phyloP scores from a whole-genome alignment of 53 echinoderm and acorn worm species.

The Astropecten irregularis region DNA sequence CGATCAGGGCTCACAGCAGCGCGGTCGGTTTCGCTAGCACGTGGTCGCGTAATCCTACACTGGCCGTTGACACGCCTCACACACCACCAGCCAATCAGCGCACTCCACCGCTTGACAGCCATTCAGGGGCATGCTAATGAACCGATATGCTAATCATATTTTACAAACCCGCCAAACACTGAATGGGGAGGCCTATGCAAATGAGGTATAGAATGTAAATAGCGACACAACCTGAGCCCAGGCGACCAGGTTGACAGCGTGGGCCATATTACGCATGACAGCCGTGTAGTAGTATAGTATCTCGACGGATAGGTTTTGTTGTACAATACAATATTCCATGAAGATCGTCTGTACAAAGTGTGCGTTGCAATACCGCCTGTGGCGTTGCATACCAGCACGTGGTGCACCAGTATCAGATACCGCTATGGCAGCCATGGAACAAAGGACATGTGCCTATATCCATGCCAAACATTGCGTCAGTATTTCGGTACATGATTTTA shows the following conservation, averaged over 20 bases:
- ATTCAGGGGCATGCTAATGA: not conserved
- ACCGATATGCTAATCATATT: slow-evolving; percentile 44
- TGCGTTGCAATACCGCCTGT: not conserved
- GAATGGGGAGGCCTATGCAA: slow-evolving; percentile 28
- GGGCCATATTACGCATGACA: too few species aligned
- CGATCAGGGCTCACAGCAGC: too few species aligned
- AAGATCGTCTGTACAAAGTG: not conserved
- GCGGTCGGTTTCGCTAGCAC: not conserved
- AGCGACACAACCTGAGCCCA: slow-evolving; percentile 12
- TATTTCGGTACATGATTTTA: too few species aligned
- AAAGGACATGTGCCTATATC: too few species aligned
- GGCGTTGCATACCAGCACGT: slow-evolving; percentile 25
- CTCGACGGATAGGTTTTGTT: too few species aligned
- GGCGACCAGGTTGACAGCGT: slow-evolving; percentile 4
- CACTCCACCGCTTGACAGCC: slow-evolving; percentile 40
- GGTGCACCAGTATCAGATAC: too few species aligned
- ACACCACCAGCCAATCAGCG: slow-evolving; percentile 3
- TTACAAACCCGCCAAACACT: slow-evolving; percentile 34
- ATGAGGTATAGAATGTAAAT: not conserved
- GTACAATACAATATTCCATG: too few species aligned
- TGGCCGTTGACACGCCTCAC: slow-evolving; percentile 10
- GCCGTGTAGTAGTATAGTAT: too few species aligned
- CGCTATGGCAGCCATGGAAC: not conserved
- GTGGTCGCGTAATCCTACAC: slow-evolving; percentile 18
- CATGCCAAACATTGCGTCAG: too few species aligned